Conservation (phyloP, 2,113 vertebrate species). For the Fulica atra region DNA sequence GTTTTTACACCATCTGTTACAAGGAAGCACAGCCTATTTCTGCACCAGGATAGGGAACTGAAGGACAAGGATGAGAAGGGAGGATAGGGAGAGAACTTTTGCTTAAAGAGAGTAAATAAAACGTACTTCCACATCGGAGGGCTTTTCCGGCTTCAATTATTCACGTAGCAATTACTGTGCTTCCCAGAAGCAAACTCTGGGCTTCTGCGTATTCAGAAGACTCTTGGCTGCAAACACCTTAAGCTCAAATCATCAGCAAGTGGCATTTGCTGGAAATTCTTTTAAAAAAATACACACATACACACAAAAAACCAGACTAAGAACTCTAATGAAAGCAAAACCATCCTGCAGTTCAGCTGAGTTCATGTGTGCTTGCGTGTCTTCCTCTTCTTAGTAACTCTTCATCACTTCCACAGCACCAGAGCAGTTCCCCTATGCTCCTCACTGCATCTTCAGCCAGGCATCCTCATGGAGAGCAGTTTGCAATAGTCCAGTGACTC, state of each 20-base stretch:
- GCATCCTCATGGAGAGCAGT: constrained; percentile 8
- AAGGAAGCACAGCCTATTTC: background rate
- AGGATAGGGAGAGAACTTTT: background rate
- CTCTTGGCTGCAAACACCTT: background rate
- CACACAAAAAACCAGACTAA: too few relatives aligned
- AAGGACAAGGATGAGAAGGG: background rate
- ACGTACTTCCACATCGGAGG: background rate
- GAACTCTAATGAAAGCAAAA: background rate
- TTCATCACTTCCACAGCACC: background rate
- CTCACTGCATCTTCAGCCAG: background rate
- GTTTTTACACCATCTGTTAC: background rate
- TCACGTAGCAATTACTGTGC: background rate
- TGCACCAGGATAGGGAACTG: background rate
- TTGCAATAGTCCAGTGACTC: constrained; percentile 50
- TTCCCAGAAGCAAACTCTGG: background rate
- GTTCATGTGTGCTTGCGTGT: rapidly evolving
- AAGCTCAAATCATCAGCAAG: background rate
- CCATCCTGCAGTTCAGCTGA: rapidly evolving
- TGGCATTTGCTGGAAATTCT: background rate
- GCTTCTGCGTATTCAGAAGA: background rate
- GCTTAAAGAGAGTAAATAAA: background rate
- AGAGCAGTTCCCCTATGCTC: background rate
- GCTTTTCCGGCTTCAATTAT: background rate
- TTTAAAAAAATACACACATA: too few relatives aligned
- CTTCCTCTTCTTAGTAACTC: background rate